phyloP scores from a whole-genome alignment of 1,140 invertebrate species.

The Galleria mellonella region DNA sequence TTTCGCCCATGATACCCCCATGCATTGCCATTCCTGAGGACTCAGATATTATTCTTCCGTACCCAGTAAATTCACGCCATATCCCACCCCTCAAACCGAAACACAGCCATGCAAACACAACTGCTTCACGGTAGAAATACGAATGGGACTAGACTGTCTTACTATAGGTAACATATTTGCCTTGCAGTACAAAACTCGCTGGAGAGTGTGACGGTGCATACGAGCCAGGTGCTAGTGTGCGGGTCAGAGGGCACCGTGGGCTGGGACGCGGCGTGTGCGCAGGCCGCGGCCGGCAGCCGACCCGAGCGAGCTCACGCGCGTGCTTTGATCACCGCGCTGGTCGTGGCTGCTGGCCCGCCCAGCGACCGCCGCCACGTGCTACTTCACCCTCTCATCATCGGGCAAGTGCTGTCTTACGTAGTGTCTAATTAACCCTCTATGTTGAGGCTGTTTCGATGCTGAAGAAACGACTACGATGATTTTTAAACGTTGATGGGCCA shows the following conservation, averaged over 20 bases:
- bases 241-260: slow-evolving; percentile 25
- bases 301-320: slow-evolving; percentile 26
- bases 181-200: slow-evolving; percentile 17
- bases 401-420: slow-evolving; percentile 26
- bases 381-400: slow-evolving; percentile 35
- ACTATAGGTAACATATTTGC: background rate
- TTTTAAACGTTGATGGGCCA: no score
- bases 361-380: slow-evolving; percentile 22
- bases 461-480: no score
- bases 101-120: no score
- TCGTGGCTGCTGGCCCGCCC: slow-evolving; percentile 20
- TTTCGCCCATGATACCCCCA: no score
- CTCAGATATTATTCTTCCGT: no score
- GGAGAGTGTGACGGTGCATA: slow-evolving; percentile 33
- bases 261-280: slow-evolving; percentile 20
- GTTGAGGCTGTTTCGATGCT: no score
- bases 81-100: no score
- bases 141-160: no score
- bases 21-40: no score
- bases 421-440: no score
- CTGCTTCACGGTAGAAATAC: no score
- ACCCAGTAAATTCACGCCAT: no score
- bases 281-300: slow-evolving; percentile 18
- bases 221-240: slow-evolving; percentile 29
- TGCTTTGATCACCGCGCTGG: slow-evolving; percentile 19